These are phyloP conservation scores for Aphaenogaster floridana DNA, from an alignment of 1,140 invertebrate genomes.

Conservation along the genomic window DNA sequence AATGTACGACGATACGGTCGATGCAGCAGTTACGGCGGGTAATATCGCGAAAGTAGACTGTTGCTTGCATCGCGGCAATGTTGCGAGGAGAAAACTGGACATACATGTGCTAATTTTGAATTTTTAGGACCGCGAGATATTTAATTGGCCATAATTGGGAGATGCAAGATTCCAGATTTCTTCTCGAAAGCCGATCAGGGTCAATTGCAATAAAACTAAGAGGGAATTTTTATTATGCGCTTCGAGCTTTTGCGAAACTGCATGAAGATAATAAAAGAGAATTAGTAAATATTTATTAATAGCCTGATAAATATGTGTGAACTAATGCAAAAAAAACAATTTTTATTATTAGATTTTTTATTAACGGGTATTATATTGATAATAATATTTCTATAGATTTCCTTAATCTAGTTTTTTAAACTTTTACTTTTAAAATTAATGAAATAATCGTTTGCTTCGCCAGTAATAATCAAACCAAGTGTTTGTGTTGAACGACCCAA, in stretches of 20 bases:
- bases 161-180: background rate
- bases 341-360: background rate
- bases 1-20: background rate
- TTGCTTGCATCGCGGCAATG: background rate
- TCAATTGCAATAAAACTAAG: background rate
- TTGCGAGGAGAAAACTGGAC: background rate
- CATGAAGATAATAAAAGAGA: background rate
- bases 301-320: background rate
- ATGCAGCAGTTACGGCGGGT: background rate
- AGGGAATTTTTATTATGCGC: background rate
- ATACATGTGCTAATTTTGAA: constrained; percentile 10
- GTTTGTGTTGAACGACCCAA: too few species aligned
- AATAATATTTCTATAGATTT: background rate
- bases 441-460: too few species aligned
- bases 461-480: too few species aligned
- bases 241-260: background rate
- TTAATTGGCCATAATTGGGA: background rate
- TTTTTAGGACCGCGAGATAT: background rate
- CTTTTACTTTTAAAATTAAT: too few species aligned
- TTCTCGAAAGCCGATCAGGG: background rate
- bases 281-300: background rate
- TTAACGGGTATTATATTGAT: background rate
- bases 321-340: background rate
- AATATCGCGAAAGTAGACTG: constrained; percentile 37
- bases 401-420: background rate